These are phyloP conservation scores for Trachemys scripta DNA, from an alignment of 2,113 vertebrate species.

Conservation along the genomic window DNA sequence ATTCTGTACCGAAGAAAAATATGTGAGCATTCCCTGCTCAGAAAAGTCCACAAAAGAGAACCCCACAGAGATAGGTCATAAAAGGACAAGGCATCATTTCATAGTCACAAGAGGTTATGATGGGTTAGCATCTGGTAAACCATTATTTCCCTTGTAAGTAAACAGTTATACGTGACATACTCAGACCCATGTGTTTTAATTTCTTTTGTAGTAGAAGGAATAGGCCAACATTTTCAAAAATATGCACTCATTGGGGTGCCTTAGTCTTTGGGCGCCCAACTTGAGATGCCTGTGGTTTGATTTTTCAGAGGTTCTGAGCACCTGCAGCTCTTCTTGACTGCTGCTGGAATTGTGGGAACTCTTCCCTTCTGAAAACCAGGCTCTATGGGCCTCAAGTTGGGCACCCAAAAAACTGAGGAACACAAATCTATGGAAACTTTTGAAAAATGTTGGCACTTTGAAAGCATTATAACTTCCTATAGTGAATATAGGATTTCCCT, in stretches of 20 bases:
- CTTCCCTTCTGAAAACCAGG: neutral
- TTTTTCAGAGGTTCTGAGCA: neutral
- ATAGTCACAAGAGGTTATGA: neutral
- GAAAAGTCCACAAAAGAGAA: neutral
- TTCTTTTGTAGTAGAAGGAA: neutral
- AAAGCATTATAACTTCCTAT: neutral
- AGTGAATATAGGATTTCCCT: neutral
- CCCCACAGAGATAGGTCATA: neutral
- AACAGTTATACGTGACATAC: neutral
- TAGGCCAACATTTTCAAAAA: neutral
- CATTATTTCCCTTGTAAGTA: neutral
- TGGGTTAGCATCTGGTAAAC: neutral
- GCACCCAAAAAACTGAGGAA: neutral
- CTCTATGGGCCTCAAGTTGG: too few species aligned
- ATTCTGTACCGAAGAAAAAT: neutral
- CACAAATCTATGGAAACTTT: neutral
- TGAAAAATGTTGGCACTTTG: neutral
- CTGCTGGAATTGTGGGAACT: neutral
- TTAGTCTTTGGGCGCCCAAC: neutral
- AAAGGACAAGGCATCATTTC: neutral
- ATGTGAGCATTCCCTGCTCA: neutral
- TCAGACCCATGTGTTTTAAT: neutral
- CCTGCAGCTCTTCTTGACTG: neutral
- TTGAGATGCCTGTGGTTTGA: neutral
- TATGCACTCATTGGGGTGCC: too few species aligned